Percentiles rank a stretch among this genome's conserved stretches.
phyloP scores from a whole-genome alignment of 1,140 invertebrate species.

The Steinernema khuongi region DNA sequence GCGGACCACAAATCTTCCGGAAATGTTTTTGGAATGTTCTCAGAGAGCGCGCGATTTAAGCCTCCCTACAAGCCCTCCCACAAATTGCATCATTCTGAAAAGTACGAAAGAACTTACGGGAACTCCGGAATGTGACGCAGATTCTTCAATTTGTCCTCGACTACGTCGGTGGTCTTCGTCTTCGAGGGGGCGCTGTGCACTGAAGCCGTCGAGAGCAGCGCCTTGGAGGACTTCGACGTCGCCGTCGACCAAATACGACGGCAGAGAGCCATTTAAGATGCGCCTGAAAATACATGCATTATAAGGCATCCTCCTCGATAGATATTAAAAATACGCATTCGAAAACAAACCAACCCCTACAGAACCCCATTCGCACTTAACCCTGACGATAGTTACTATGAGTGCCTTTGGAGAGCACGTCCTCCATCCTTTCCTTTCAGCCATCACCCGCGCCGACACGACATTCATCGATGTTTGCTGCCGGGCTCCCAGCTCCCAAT shows the following conservation, averaged over 20 bases:
- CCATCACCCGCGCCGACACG: not conserved
- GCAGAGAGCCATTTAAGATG: conserved; percentile 5
- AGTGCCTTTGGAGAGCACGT: too few relatives aligned
- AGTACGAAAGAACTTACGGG: conserved; percentile 20
- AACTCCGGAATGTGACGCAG: conserved; percentile 25
- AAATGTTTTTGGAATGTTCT: too few relatives aligned
- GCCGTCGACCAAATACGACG: not conserved
- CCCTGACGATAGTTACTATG: too few relatives aligned
- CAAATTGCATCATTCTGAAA: not conserved
- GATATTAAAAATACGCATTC: too few relatives aligned
- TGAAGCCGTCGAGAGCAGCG: not conserved
- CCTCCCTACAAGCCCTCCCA: not conserved
- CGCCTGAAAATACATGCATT: too few relatives aligned
- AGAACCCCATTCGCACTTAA: too few relatives aligned
- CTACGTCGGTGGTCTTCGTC: not conserved
- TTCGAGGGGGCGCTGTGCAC: not conserved
- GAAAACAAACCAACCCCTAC: too few relatives aligned
- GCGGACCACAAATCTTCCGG: too few relatives aligned
- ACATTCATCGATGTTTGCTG: conserved; percentile 3
- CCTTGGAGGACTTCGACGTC: not conserved
- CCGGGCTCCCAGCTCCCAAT: not conserved
- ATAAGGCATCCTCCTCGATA: too few relatives aligned
- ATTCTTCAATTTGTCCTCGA: conserved; percentile 18
- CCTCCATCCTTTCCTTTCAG: not conserved
- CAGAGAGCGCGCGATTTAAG: not conserved